Percentiles rank a stretch among this genome's conserved stretches.
These are phyloP conservation scores for Oryctes rhinoceros DNA, from an alignment of 1,140 invertebrate genomes.

Conservation along the genomic window DNA sequence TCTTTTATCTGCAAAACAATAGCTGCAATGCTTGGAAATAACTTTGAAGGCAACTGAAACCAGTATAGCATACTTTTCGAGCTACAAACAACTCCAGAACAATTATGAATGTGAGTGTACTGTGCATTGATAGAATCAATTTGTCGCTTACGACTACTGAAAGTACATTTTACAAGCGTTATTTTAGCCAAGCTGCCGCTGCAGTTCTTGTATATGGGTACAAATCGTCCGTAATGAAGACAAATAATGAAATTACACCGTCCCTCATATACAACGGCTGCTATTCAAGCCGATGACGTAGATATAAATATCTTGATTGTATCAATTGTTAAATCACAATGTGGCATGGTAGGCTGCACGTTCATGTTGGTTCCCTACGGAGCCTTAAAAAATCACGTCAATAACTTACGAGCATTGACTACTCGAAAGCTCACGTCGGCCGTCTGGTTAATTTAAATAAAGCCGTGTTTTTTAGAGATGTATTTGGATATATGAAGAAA, in stretches of 20 bases:
- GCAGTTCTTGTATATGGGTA: too few species aligned
- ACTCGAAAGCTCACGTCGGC: neutral
- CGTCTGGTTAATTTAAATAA: neutral
- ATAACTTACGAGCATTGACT: neutral
- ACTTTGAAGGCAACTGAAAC: too few species aligned
- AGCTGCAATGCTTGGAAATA: too few species aligned
- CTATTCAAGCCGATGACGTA: slow-evolving; percentile 18
- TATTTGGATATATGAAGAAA: too few species aligned
- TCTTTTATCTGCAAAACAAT: too few species aligned
- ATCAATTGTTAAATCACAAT: slow-evolving; percentile 22
- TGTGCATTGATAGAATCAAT: too few species aligned
- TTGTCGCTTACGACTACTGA: too few species aligned
- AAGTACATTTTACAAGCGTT: too few species aligned
- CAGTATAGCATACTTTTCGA: too few species aligned
- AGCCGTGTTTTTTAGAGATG: neutral
- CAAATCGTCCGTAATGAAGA: neutral
- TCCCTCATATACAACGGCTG: neutral
- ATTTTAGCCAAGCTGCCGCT: too few species aligned
- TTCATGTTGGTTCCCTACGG: neutral
- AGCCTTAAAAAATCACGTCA: slow-evolving; percentile 8
- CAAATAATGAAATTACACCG: neutral
- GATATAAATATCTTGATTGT: slow-evolving; percentile 19
- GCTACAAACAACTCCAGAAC: too few species aligned
- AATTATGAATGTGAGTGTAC: too few species aligned
- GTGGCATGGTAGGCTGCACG: neutral